Percentiles rank a stretch among this genome's conserved stretches.
Evolutionary conservation across 2,888 invertebrate species (phyloP).

Genomic region (Lithophane ornitopus): DNA sequence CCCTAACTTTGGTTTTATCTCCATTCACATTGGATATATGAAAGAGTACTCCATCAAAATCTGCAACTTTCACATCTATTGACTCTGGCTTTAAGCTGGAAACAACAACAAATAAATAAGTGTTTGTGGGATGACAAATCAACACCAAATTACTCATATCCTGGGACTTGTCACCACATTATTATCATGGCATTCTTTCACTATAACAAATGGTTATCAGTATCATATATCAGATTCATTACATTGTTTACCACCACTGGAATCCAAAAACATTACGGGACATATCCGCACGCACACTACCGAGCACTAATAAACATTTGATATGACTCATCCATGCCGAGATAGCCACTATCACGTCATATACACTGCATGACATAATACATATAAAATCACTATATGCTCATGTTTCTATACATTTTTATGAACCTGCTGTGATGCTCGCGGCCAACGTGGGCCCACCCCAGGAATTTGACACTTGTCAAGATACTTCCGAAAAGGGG

Average conservation of each 20-base stretch:
- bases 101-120: conserved; percentile 72
- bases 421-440: conserved; percentile 67
- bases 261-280: conserved; percentile 85
- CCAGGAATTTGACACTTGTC: conserved; percentile 88
- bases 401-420: conserved; percentile 62
- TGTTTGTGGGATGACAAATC: conserved; percentile 53
- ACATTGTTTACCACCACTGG: conserved; percentile 82
- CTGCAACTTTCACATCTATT: conserved; percentile 98
- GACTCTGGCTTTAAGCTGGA: conserved; percentile 98
- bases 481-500: conserved; percentile 84
- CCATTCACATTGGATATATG: conserved; percentile 99
- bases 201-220: conserved; percentile 59
- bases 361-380: conserved; percentile 73
- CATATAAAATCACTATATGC: conserved; percentile 67
- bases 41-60: conserved; percentile 99
- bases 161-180: conserved; percentile 63
- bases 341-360: conserved; percentile 86
- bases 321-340: conserved; percentile 86
- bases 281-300: conserved; percentile 84
- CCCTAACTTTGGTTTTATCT: conserved; percentile 99
- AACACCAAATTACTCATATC: conserved; percentile 72
- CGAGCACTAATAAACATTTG: conserved; percentile 82
- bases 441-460: conserved; percentile 89
- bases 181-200: conserved; percentile 57
- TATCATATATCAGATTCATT: conserved; percentile 69